These are phyloP conservation scores for Drosophila anomelani DNA, from an alignment of 2,888 invertebrate genomes.

Conservation along the genomic window DNA sequence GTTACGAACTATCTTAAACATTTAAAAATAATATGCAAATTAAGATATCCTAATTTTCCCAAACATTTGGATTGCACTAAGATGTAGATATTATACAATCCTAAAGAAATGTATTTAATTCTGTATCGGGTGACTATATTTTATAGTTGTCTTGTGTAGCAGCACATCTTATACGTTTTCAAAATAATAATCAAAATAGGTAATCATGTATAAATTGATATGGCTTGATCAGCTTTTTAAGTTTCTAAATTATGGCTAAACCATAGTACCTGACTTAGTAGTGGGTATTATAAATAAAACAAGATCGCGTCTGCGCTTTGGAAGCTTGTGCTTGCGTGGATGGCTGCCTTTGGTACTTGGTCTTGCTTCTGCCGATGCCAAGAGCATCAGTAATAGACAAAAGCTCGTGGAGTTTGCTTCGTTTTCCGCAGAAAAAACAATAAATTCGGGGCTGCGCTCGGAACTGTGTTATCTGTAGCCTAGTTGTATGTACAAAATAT, in stretches of 20 bases:
- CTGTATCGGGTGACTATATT: background rate
- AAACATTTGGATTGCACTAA: no score
- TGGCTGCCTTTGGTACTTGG: background rate
- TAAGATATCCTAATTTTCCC: no score
- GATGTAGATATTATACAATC: no score
- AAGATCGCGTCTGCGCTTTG: conserved; percentile 23
- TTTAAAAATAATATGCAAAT: no score
- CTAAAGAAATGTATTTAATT: no score
- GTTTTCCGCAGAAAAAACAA: conserved; percentile 62
- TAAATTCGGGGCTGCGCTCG: conserved; percentile 55
- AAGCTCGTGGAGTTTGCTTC: conserved; percentile 79
- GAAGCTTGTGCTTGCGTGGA: background rate
- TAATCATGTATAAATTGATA: background rate
- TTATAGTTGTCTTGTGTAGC: background rate
- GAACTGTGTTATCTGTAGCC: conserved; percentile 65
- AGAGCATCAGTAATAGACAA: conserved; percentile 74
- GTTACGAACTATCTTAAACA: no score
- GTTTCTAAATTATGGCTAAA: background rate
- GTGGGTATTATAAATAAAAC: conserved; percentile 9
- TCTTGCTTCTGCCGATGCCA: conserved; percentile 15
- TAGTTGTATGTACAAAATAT: conserved; percentile 68
- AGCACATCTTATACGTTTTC: background rate
- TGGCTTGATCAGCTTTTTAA: background rate
- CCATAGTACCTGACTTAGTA: background rate
- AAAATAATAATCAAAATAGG: no score